phyloP scores from a whole-genome alignment of 2,113 vertebrate species.

The Panurus biarmicus region DNA sequence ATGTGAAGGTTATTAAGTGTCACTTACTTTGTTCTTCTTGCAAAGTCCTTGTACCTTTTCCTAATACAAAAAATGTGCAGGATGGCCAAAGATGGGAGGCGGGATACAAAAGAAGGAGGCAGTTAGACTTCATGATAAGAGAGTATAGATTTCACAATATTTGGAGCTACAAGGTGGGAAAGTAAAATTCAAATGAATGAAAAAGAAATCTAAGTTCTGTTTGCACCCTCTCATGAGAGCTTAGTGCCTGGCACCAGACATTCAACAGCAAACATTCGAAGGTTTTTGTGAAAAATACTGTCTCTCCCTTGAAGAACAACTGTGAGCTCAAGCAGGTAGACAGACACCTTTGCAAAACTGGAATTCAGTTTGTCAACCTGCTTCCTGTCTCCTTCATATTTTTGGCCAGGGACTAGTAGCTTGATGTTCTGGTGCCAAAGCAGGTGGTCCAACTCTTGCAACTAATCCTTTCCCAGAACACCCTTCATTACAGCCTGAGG shows the following conservation, averaged over 20 bases:
- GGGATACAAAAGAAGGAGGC: rapidly evolving
- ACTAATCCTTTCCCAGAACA: neutral
- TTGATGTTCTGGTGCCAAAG: neutral
- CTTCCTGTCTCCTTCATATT: neutral
- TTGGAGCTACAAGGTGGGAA: neutral
- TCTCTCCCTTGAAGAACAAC: neutral
- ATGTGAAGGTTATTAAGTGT: neutral
- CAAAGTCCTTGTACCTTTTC: neutral
- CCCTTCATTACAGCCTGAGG: neutral
- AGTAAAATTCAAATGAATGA: neutral
- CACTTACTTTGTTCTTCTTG: neutral
- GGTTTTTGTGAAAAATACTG: neutral
- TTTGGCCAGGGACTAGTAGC: neutral
- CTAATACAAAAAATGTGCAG: neutral
- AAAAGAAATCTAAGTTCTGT: neutral
- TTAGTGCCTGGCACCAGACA: neutral
- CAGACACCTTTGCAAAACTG: neutral
- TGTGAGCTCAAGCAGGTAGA: neutral
- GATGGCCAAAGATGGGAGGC: neutral
- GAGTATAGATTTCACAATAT: neutral
- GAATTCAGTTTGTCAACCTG: neutral
- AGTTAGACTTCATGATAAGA: neutral
- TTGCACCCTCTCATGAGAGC: neutral
- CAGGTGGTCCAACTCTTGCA: neutral
- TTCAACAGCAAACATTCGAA: neutral